phyloP scores from a whole-genome alignment of 2,888 invertebrate species.

The Torymus aiolomorphi region DNA sequence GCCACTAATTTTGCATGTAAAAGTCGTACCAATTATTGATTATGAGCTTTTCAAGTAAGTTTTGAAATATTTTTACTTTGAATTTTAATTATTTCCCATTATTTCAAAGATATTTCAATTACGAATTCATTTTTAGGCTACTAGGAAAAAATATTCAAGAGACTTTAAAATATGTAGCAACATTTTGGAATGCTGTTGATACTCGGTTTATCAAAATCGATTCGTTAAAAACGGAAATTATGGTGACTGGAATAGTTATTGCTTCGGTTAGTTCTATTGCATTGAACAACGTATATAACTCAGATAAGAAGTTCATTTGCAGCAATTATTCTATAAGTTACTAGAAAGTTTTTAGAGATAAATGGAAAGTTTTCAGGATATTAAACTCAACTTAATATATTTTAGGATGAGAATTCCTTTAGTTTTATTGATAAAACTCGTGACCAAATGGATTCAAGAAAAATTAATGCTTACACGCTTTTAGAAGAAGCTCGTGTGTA shows the following conservation, averaged over 20 bases:
- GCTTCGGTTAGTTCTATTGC: slow-evolving; percentile 17
- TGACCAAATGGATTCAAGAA: neutral
- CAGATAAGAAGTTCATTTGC: too few relatives aligned
- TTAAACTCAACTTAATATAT: neutral
- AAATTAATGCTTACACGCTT: slow-evolving; percentile 10
- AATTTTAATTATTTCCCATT: neutral
- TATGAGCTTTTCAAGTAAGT: slow-evolving; percentile 22
- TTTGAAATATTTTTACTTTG: neutral
- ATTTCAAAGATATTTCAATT: too few relatives aligned
- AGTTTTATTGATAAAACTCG: slow-evolving; percentile 26
- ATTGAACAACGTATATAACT: too few relatives aligned
- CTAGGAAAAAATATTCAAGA: slow-evolving; percentile 29
- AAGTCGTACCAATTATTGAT: slow-evolving; percentile 21
- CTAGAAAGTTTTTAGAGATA: too few relatives aligned
- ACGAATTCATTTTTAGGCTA: neutral
- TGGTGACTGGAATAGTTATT: slow-evolving; percentile 31
- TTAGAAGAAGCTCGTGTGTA: slow-evolving; percentile 37
- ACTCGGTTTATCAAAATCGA: slow-evolving; percentile 18
- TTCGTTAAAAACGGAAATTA: slow-evolving; percentile 19
- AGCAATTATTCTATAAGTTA: too few relatives aligned
- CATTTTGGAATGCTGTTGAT: slow-evolving; percentile 43
- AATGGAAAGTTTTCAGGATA: too few relatives aligned
- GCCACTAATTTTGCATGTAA: neutral
- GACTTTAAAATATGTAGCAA: slow-evolving; percentile 33
- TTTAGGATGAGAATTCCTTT: slow-evolving; percentile 27